Evolutionary conservation across 2,888 invertebrate genomes (phyloP), one percentile per base, ranked within the genome.

Genomic region (Sycophila texana): DNA sequence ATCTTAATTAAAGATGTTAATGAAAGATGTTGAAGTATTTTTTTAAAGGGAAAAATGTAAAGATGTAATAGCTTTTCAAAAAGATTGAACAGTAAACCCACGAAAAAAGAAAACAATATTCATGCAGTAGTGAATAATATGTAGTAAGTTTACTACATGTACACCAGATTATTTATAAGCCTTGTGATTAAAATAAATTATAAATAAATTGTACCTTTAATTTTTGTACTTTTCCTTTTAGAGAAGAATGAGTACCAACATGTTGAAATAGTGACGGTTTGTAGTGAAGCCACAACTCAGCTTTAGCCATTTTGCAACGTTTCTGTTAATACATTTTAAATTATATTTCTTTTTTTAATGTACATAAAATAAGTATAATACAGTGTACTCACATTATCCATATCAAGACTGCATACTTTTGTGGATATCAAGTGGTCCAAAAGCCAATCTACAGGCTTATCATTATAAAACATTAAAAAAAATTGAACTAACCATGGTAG

Each of bases 361-460:
- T 39, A 39, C 7, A 39, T 39, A 3, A 7, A 39, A 39, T 7
- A 39, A 39, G 4, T 39, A 4, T 39, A 39, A 39, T 7, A 39
- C 0, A 39, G 39, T 78, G 78, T 58, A 73, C 94, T 94, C 89
- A 95, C 95, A 81, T 92, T 91, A 86, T 93, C 93, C 87, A 95
- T 96, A 83, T 96, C 95, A 82, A 95, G 93, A 86, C 94, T 95
- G 91, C 99, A 99, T n/a, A 95, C 95, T 90, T 96, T 96, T 4
- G 97, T 97, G 78, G 95, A 94, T 74, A 98, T 93, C 83, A 98
- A 94, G 88, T 97, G 95, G 86, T 98, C 97, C 14, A 99, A 91
- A 7, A 99, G 92, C 99, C 99, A 99, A 89, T 99, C 99, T 0
- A 98, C 98, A 0, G 99, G 99, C 91, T 98, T 98, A 87, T 98